Percentiles rank a stretch among this genome's conserved stretches.
Conservation (phyloP, 1,140 invertebrate species). For the Halyomorpha halys region DNA sequence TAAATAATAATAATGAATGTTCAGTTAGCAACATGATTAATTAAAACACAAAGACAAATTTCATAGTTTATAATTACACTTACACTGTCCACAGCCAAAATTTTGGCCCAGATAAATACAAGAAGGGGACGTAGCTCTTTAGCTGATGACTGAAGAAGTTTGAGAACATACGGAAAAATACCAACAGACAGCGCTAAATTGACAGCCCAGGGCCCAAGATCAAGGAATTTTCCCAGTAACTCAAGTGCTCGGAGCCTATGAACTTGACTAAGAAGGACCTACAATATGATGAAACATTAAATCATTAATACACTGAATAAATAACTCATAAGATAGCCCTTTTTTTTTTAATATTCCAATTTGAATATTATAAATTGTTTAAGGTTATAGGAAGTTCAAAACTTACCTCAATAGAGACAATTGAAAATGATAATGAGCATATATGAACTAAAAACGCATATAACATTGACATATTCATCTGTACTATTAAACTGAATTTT, state of each 20-base stretch:
- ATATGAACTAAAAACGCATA: too few relatives aligned
- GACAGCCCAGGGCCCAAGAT: slow-evolving; percentile 94
- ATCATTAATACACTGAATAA: too few relatives aligned
- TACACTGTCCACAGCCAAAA: slow-evolving; percentile 90
- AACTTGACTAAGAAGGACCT: slow-evolving; percentile 91
- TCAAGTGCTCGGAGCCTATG: slow-evolving; percentile 91
- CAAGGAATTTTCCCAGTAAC: slow-evolving; percentile 87
- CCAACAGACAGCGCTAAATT: slow-evolving; percentile 92
- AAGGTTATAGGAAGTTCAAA: too few relatives aligned
- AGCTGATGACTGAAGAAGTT: slow-evolving; percentile 86
- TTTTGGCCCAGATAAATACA: slow-evolving; percentile 99
- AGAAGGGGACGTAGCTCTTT: slow-evolving; percentile 82
- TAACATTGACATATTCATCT: too few relatives aligned
- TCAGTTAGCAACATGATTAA: neutral
- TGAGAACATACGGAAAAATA: slow-evolving; percentile 97
- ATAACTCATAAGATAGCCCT: too few relatives aligned
- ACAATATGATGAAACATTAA: slow-evolving; percentile 7
- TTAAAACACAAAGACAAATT: too few relatives aligned
- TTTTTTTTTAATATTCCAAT: too few relatives aligned
- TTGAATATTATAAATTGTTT: too few relatives aligned
- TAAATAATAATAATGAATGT: neutral
- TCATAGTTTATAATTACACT: slow-evolving; percentile 35
- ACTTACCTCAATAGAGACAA: too few relatives aligned
- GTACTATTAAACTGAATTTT: too few relatives aligned
- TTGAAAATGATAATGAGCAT: too few relatives aligned